These are phyloP conservation scores for Aleiodes sp. DNA, from an alignment of 1,140 invertebrate species.

Conservation along the genomic window DNA sequence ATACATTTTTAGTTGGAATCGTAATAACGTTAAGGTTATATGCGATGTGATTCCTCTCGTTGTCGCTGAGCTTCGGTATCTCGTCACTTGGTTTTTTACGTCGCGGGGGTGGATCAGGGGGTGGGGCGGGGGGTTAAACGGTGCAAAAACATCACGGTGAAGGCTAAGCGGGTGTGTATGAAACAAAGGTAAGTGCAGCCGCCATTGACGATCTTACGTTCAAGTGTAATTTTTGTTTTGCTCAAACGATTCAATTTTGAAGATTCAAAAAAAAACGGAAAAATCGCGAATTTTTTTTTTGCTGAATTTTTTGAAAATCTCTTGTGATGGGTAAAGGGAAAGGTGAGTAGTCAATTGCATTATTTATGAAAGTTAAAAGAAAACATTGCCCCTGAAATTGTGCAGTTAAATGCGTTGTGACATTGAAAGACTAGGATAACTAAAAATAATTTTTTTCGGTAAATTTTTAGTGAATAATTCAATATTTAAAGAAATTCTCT, in stretches of 20 bases:
- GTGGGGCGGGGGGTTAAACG: background rate
- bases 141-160: background rate
- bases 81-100: background rate
- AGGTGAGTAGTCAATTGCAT: background rate
- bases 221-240: background rate
- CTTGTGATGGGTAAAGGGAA: background rate
- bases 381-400: background rate
- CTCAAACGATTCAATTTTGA: too few relatives aligned
- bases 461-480: background rate
- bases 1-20: background rate
- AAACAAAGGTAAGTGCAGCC: conserved; percentile 36
- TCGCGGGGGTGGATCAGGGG: background rate
- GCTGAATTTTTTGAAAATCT: background rate
- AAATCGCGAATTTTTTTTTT: background rate
- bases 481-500: background rate
- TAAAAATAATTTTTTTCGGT: conserved; percentile 13
- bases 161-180: conserved; percentile 10
- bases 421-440: background rate
- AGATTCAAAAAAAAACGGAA: too few relatives aligned
- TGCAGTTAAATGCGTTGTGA: background rate
- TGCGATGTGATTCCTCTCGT: background rate
- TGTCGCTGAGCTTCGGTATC: background rate
- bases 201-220: conserved; percentile 26
- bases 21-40: background rate
- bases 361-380: background rate